Conservation (phyloP, 2,797 vertebrate species). For the Oreochromis mossambicus region DNA sequence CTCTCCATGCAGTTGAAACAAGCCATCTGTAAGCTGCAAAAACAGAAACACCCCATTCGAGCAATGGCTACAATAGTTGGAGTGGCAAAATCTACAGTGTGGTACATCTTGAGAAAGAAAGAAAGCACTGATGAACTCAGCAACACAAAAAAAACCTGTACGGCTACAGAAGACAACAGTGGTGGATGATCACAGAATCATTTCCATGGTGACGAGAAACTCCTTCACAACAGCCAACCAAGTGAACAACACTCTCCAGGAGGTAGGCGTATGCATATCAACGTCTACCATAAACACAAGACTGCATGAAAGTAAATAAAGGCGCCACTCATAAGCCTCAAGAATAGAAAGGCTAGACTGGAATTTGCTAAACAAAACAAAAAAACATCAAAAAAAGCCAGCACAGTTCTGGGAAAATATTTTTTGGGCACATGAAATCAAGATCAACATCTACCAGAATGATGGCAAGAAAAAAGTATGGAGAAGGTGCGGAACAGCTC, state of each 20-base stretch:
- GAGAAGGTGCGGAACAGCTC: not conserved
- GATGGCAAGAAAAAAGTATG: not conserved
- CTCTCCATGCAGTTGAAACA: not conserved
- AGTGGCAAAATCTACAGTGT: not conserved
- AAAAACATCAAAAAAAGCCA: not conserved
- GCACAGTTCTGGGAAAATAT: not conserved
- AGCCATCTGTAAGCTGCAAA: not conserved
- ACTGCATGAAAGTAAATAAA: not conserved
- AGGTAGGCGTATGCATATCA: not conserved
- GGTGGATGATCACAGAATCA: not conserved
- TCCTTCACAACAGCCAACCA: not conserved
- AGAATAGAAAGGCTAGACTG: not conserved
- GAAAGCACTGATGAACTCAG: not conserved
- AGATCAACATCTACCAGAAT: not conserved
- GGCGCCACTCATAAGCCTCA: accelerated
- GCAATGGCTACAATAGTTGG: not conserved
- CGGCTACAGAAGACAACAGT: accelerated
- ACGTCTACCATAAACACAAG: not conserved
- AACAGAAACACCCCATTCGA: not conserved
- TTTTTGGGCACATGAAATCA: not conserved
- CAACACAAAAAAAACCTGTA: accelerated
- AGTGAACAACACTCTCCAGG: not conserved
- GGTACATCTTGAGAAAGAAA: not conserved
- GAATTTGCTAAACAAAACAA: not conserved
- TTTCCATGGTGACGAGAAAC: not conserved